A percentile compares a stretch with the other conserved stretches of the same genome.
Conservation (phyloP, 2,797 vertebrate species). For the Capromys pilorides region DNA sequence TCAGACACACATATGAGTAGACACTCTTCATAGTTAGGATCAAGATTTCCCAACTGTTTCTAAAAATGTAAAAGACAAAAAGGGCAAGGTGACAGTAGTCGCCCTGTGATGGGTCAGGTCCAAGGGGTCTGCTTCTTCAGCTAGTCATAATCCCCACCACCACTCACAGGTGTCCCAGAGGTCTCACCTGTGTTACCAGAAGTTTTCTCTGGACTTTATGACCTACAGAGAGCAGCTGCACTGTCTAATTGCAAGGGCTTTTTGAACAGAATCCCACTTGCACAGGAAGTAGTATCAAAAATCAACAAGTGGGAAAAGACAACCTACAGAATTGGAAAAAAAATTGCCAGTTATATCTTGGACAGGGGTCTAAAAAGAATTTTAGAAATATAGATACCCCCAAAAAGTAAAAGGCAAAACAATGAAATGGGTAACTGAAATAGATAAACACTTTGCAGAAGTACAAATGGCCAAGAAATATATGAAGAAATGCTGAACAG, state of each 20-base stretch:
- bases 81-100: background rate
- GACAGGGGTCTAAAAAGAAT: background rate
- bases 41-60: background rate
- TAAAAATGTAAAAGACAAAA: background rate
- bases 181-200: background rate
- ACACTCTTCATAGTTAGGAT: background rate
- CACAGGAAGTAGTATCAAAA: background rate
- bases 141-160: fast-evolving
- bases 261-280: background rate
- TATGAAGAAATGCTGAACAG: background rate
- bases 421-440: background rate
- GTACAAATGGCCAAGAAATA: background rate
- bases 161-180: fast-evolving
- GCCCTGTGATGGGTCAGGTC: background rate
- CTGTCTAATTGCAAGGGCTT: background rate
- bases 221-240: background rate
- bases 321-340: background rate
- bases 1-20: background rate
- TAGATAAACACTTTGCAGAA: background rate
- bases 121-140: background rate
- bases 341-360: background rate
- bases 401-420: background rate
- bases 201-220: background rate
- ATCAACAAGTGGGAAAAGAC: background rate
- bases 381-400: background rate